Evolutionary conservation across 2,888 invertebrate genomes (phyloP), one percentile per base, ranked within the genome.

Genomic region (Meliscaeva auricollis): DNA sequence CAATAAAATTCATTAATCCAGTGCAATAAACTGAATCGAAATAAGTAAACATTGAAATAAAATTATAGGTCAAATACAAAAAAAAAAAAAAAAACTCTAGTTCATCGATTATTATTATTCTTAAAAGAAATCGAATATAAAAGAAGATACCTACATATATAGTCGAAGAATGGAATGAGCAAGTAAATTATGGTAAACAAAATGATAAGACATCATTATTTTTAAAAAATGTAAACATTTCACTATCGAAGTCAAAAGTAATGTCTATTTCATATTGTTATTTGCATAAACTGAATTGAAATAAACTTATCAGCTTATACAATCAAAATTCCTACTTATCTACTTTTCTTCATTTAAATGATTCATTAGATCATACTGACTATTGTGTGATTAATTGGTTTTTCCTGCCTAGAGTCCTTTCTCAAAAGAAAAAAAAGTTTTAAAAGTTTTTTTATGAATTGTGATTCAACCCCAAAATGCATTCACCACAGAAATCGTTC

Each of bases 91-190:
- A n/a, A n/a, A n/a, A 17, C 46, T 62, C 41, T 4, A 41, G 60
- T 46, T 64, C 64, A 64, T 64, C 32, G 46, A 64, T 64, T 64
- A 64, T 46, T 64, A 64, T 64, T 64, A 64, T 46, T 64, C 30
- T 46, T 17, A 9, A 7, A 35, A 3, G 2, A 20, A 50, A 48
- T n/a, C n/a, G 32, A 44, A 11, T 30, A 11, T 13, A 9, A 38
- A 38, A 9, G 38, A 9, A 38, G 13, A 38, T 50, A 48, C 15
- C 0, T 32, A 17, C 6, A 5, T 62, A 30, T 6, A 22, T n/a
- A n/a, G n/a, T n/a, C n/a, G n/a, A n/a, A n/a, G n/a, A n/a, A 9
- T n/a, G 13, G 11, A 11, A 62, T 11, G 41, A 58, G 20, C 7
- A 4, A 30, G 9, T 17, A 54, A 30, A 26, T 26, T 26, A 41